phyloP scores from a whole-genome alignment of 2,888 invertebrate species.

The Lasioglossum marginatum region DNA sequence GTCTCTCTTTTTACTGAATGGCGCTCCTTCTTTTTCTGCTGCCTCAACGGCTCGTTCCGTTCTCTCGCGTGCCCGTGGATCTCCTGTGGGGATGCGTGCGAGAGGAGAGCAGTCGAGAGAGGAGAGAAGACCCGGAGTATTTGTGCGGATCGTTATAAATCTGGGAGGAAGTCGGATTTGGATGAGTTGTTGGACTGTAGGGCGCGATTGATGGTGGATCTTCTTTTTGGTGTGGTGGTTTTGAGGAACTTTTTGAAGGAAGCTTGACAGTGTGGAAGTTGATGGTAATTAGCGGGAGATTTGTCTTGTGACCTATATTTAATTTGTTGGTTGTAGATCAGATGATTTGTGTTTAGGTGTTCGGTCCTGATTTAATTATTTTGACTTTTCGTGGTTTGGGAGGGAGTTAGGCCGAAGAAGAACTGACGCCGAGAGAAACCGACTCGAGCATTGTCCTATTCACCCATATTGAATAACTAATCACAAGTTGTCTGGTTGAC shows the following conservation, averaged over 20 bases:
- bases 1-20: constrained; percentile 25
- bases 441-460: neutral
- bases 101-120: neutral
- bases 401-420: neutral
- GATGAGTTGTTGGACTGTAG: neutral
- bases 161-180: neutral
- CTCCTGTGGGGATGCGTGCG: constrained; percentile 54
- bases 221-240: neutral
- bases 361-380: neutral
- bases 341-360: neutral
- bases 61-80: constrained; percentile 26
- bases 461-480: neutral
- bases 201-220: neutral
- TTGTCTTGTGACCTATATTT: neutral
- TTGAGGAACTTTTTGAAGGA: neutral
- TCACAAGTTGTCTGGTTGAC: neutral
- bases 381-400: neutral
- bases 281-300: neutral
- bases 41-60: constrained; percentile 5
- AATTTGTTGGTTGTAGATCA: neutral
- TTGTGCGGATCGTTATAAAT: neutral
- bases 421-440: neutral
- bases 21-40: neutral
- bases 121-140: neutral
- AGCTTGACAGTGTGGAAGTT: neutral